phyloP scores from a whole-genome alignment of 1,140 invertebrate genomes.

The Mercenaria mercenaria region DNA sequence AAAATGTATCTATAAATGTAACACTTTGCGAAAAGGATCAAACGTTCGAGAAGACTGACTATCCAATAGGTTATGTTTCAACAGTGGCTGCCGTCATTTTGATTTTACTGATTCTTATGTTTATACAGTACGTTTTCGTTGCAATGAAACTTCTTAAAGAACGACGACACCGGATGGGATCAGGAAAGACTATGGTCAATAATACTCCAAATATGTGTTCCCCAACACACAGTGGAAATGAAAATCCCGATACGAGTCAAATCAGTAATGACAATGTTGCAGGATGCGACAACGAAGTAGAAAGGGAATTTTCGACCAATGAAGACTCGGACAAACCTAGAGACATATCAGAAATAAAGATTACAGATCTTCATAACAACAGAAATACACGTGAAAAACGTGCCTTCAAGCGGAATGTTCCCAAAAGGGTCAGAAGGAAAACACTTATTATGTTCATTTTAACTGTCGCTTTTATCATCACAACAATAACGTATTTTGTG shows the following conservation, averaged over 20 bases:
- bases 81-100: neutral
- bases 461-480: slow-evolving; percentile 1
- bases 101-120: neutral
- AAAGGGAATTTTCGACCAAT: neutral
- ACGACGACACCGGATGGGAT: neutral
- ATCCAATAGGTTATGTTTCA: neutral
- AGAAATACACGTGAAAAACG: neutral
- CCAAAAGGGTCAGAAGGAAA: neutral
- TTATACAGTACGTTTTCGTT: slow-evolving; percentile 41
- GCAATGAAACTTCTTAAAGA: neutral
- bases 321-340: neutral
- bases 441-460: slow-evolving; percentile 26
- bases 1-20: neutral
- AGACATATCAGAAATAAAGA: neutral
- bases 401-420: neutral
- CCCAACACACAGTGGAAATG: neutral
- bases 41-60: neutral
- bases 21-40: slow-evolving; percentile 49
- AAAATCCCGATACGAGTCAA: no score
- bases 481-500: neutral
- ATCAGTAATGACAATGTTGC: neutral
- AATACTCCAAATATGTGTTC: neutral
- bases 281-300: neutral
- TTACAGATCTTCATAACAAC: neutral
- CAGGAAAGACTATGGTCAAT: neutral